Evolutionary conservation across 2,888 invertebrate genomes (phyloP).

Genomic region (Acholoe squamosa): DNA sequence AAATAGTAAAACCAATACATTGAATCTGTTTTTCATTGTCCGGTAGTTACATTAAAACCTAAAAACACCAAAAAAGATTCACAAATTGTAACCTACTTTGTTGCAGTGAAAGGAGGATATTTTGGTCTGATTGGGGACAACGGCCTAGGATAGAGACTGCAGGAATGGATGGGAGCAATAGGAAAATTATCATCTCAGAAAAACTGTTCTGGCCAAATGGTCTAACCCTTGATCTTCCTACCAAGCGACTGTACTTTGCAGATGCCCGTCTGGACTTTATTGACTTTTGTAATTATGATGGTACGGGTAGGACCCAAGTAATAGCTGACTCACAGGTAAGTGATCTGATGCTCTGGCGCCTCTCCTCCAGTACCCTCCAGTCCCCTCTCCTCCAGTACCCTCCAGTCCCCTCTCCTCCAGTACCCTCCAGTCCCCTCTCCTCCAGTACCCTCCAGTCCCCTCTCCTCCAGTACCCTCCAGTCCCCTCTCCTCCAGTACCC

Average conservation of each 20-base stretch:
- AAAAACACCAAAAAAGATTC: too few species aligned
- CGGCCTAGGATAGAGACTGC: constrained; percentile 97
- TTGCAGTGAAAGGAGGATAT: constrained; percentile 90
- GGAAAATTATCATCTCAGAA: constrained; percentile 93
- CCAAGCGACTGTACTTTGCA: constrained; percentile 96
- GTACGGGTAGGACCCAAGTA: constrained; percentile 93
- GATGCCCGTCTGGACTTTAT: constrained; percentile 98
- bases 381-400: too few species aligned
- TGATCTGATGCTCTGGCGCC: neutral
- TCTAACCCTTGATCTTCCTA: constrained; percentile 96
- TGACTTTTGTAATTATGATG: constrained; percentile 98
- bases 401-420: too few species aligned
- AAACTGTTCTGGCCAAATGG: constrained; percentile 99
- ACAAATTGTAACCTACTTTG: neutral
- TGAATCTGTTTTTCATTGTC: too few species aligned
- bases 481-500: too few species aligned
- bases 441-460: too few species aligned
- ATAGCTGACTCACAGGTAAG: constrained; percentile 83
- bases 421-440: too few species aligned
- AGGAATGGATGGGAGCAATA: constrained; percentile 96
- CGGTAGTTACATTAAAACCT: too few species aligned
- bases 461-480: too few species aligned
- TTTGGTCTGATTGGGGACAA: constrained; percentile 99
- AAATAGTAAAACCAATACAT: too few species aligned
- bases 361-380: too few species aligned